A percentile compares a stretch with the other conserved stretches of the same genome.
phyloP scores from a whole-genome alignment of 2,888 invertebrate species.

The Pachycephus smyrnensis region DNA sequence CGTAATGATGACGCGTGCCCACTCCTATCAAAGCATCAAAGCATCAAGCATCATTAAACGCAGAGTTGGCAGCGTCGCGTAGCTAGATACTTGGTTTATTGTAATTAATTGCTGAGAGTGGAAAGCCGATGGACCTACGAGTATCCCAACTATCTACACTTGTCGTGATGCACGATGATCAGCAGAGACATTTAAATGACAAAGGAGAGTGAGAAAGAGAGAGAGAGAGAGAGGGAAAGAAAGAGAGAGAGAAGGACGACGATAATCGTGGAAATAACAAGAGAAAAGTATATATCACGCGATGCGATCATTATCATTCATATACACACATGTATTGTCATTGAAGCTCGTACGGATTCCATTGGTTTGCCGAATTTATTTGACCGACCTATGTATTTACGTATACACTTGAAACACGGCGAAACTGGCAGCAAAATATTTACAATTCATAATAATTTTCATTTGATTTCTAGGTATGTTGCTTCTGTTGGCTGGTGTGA shows the following conservation, averaged over 20 bases:
- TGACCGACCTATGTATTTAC: not conserved
- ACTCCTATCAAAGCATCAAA: conserved; percentile 5
- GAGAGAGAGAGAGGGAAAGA: no score
- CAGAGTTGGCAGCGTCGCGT: conserved; percentile 19
- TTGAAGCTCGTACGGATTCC: no score
- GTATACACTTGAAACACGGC: conserved; percentile 9
- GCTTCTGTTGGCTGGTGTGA: conserved; percentile 51
- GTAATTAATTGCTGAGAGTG: conserved; percentile 1
- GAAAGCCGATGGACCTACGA: conserved; percentile 1
- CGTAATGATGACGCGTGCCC: conserved; percentile 19
- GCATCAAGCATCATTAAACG: not conserved
- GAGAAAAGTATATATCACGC: not conserved
- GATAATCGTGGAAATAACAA: no score
- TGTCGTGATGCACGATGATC: no score
- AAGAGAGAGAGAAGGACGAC: no score
- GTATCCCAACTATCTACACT: no score
- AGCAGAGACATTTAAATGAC: no score
- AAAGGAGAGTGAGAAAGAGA: no score
- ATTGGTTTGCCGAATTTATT: no score
- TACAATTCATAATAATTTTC: conserved; percentile 21
- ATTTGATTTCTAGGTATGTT: conserved; percentile 41
- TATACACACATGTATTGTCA: not conserved
- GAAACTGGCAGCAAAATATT: not conserved
- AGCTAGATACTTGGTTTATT: conserved; percentile 13
- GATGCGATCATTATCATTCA: conserved; percentile 1